phyloP scores from a whole-genome alignment of 2,113 vertebrate genomes.

The Odobenus rosmarus region DNA sequence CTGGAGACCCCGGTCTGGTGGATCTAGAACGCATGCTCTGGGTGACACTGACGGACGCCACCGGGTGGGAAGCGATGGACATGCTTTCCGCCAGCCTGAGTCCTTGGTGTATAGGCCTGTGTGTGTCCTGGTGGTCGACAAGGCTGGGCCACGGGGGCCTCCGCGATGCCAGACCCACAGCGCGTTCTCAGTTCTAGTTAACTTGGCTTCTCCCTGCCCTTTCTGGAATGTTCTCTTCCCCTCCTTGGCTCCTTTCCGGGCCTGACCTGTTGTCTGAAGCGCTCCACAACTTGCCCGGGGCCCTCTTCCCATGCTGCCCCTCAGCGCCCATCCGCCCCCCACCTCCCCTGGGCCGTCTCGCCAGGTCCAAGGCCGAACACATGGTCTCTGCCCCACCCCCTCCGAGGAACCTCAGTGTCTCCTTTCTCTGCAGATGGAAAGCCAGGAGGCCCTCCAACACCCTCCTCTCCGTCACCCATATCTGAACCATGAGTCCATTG shows the following conservation, averaged over 20 bases:
- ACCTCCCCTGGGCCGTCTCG: not conserved
- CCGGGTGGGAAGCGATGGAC: not conserved
- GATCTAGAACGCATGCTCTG: not conserved
- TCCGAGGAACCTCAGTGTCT: too few relatives aligned
- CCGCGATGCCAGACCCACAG: fast-evolving
- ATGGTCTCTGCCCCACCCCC: not conserved
- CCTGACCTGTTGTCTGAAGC: not conserved
- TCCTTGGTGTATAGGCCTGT: not conserved
- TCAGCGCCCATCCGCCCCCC: fast-evolving
- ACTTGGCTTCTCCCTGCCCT: not conserved
- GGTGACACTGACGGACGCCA: not conserved
- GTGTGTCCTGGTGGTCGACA: not conserved
- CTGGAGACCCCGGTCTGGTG: not conserved
- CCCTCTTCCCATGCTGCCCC: not conserved
- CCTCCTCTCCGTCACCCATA: not conserved
- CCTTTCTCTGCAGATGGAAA: not conserved
- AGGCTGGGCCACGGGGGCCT: not conserved
- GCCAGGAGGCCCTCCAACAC: fast-evolving
- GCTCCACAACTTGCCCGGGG: not conserved
- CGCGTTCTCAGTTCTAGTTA: not conserved
- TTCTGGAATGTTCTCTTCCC: not conserved
- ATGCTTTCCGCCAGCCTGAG: not conserved
- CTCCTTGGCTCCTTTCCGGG: not conserved
- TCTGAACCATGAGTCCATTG: not conserved
- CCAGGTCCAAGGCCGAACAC: not conserved